A percentile compares a stretch with the other conserved stretches of the same genome.
Evolutionary conservation across 2,113 vertebrate genomes (phyloP).

Genomic region (Proteles cristata): DNA sequence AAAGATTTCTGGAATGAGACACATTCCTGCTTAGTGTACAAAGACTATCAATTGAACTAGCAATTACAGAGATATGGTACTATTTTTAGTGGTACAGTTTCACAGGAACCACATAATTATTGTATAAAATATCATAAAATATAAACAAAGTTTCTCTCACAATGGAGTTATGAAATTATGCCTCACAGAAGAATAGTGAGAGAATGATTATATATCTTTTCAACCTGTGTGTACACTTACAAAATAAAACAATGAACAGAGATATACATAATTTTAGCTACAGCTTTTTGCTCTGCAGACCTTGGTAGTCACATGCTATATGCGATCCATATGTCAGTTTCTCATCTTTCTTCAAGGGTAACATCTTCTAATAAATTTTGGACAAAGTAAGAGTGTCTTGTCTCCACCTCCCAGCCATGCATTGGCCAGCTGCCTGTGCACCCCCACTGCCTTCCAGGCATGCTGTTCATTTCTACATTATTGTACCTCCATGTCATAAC

Average conservation of each 20-base stretch:
- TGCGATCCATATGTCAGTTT: background rate
- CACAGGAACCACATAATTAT: constrained; percentile 62
- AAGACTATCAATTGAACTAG: constrained; percentile 63
- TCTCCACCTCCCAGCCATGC: background rate
- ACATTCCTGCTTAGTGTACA: constrained; percentile 64
- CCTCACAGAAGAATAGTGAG: background rate
- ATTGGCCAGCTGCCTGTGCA: background rate
- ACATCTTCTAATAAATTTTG: background rate
- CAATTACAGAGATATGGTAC: constrained; percentile 56
- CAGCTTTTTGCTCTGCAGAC: background rate
- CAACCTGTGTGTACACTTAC: background rate
- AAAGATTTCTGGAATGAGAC: constrained; percentile 81
- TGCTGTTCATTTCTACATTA: background rate
- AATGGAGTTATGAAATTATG: constrained; percentile 56
- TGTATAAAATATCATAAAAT: constrained; percentile 67
- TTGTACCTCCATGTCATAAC: background rate
- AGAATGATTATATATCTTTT: constrained; percentile 51
- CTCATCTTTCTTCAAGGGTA: background rate
- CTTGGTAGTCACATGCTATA: background rate
- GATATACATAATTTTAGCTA: background rate
- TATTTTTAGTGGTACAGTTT: constrained; percentile 71
- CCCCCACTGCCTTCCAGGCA: rapidly evolving
- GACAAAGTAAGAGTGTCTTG: rapidly evolving
- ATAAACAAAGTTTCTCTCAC: constrained; percentile 50
- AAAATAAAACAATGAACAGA: constrained; percentile 20